Evolutionary conservation across 92 coral and sea anemone genomes (phyloP).

Genomic region (Palythoa heliodiscus): DNA sequence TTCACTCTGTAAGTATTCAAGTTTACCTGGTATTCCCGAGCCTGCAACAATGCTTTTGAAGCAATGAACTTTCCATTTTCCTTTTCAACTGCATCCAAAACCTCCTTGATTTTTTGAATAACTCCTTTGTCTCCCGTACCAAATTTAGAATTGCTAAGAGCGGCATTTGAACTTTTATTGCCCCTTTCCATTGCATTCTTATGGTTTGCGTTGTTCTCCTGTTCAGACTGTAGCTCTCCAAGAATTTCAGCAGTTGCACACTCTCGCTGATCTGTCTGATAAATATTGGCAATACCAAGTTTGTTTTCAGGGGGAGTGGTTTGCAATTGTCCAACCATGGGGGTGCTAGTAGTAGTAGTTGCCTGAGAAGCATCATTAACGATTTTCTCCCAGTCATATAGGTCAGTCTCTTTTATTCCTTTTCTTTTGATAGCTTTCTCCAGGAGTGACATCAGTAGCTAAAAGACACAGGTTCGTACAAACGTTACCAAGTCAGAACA

Average conservation of each 20-base stretch:
- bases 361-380: slow-evolving; percentile 72
- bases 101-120: slow-evolving; percentile 78
- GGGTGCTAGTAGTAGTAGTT: slow-evolving; percentile 89
- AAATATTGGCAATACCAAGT: slow-evolving; percentile 59
- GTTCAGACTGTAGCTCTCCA: slow-evolving; percentile 80
- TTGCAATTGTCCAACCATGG: slow-evolving; percentile 76
- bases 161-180: slow-evolving; percentile 34
- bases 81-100: slow-evolving; percentile 77
- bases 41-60: slow-evolving; percentile 40
- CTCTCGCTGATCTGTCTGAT: slow-evolving; percentile 63
- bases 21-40: slow-evolving; percentile 17
- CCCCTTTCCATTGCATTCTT: slow-evolving; percentile 57
- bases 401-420: slow-evolving; percentile 80
- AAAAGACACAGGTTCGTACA: not conserved
- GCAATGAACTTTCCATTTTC: slow-evolving; percentile 66
- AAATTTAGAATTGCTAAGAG: slow-evolving; percentile 41
- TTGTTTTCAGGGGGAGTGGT: slow-evolving; percentile 85
- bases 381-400: slow-evolving; percentile 91
- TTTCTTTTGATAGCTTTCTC: slow-evolving; percentile 86
- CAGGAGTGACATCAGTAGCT: slow-evolving; percentile 73
- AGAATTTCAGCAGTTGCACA: slow-evolving; percentile 73
- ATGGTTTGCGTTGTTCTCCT: slow-evolving; percentile 52
- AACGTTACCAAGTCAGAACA: not conserved
- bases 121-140: slow-evolving; percentile 80
- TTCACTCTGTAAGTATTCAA: too few species aligned